phyloP scores from a whole-genome alignment of 53 echinoderm and acorn worm genomes.

The Glandiceps talaboti region DNA sequence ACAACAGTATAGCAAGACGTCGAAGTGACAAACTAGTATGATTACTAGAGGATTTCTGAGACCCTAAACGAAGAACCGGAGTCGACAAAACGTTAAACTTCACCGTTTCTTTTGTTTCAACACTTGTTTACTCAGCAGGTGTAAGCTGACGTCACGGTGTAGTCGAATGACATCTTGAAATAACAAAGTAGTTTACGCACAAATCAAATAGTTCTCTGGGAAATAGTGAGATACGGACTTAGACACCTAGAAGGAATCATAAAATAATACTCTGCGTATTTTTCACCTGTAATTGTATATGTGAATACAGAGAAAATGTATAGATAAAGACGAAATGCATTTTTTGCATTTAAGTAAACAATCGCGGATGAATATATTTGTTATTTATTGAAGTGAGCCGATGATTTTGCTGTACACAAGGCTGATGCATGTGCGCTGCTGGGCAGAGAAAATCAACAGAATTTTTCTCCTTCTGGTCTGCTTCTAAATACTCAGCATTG shows the following conservation, averaged over 20 bases:
- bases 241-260: no score
- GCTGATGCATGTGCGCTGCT: conserved; percentile 1
- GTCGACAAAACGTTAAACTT: not conserved
- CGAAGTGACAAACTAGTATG: no score
- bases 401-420: not conserved
- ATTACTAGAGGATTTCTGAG: not conserved
- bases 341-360: not conserved
- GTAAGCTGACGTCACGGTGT: conserved; percentile 17
- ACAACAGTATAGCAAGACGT: not conserved
- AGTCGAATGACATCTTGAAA: conserved; percentile 5
- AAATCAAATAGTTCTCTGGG: not conserved
- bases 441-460: not conserved
- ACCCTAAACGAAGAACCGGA: not conserved
- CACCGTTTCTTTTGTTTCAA: conserved; percentile 87
- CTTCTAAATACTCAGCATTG: not conserved
- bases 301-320: no score
- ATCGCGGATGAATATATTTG: not conserved
- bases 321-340: no score
- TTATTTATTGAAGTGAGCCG: not conserved
- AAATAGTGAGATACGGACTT: not conserved
- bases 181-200: conserved; percentile 9
- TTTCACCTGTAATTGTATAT: no score
- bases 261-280: no score
- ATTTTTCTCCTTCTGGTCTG: not conserved
- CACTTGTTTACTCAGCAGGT: conserved; percentile 88